A percentile compares a stretch with the other conserved stretches of the same genome.
These are phyloP conservation scores for Notamacropus eugenii DNA, from an alignment of 2,797 vertebrate species.

Conservation along the genomic window DNA sequence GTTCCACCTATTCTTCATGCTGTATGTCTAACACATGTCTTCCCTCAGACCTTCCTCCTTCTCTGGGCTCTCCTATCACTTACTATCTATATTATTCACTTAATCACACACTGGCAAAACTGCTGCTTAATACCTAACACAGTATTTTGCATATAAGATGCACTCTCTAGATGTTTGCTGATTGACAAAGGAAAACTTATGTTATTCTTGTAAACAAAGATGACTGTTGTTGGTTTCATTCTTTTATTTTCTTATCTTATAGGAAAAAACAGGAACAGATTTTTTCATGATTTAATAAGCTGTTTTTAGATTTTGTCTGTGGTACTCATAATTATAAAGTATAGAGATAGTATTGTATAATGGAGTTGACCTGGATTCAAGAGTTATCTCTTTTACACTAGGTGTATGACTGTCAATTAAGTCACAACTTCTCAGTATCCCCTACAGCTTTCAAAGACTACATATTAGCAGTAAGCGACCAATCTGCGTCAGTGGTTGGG, in stretches of 20 bases:
- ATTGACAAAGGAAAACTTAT: not conserved
- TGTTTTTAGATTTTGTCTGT: not conserved
- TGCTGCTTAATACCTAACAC: not conserved
- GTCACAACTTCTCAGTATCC: not conserved
- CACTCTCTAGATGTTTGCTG: constrained; percentile 10
- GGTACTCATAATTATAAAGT: not conserved
- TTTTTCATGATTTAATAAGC: not conserved
- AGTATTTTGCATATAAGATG: constrained; percentile 51
- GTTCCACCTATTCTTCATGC: accelerated
- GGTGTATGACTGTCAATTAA: not conserved
- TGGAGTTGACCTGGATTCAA: not conserved
- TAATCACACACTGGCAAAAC: not conserved
- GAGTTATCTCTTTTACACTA: not conserved
- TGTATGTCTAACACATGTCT: too few species aligned
- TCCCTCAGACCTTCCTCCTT: not conserved
- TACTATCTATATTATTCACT: not conserved
- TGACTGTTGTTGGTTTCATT: not conserved
- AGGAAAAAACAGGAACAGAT: not conserved
- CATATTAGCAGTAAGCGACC: not conserved
- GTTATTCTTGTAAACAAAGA: not conserved
- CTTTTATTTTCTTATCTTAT: not conserved
- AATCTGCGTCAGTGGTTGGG: not conserved
- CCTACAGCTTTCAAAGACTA: not conserved
- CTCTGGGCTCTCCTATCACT: not conserved
- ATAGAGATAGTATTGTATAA: not conserved